Evolutionary conservation across 2,113 vertebrate species (phyloP).

Genomic region (Pteruthius melanotis): DNA sequence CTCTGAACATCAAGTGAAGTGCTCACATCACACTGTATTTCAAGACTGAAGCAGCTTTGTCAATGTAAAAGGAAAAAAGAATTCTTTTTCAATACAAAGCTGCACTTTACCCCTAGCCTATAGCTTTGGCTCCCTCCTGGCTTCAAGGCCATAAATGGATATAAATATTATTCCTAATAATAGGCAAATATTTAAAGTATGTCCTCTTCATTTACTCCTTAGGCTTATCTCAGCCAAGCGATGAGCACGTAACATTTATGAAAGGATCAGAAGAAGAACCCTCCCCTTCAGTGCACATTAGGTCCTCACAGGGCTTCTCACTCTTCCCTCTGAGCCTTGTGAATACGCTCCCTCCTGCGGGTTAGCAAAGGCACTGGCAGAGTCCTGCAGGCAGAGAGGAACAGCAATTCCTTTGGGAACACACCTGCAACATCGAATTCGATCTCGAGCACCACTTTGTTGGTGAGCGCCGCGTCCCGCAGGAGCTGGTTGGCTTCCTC

Average conservation of each 20-base stretch:
- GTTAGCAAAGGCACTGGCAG: background rate
- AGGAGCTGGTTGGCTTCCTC: conserved; percentile 97
- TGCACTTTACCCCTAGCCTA: background rate
- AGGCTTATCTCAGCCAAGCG: background rate
- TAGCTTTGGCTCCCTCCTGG: background rate
- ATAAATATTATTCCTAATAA: background rate
- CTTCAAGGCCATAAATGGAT: background rate
- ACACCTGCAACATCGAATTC: conserved; percentile 95
- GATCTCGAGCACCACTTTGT: conserved; percentile 87
- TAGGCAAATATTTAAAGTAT: background rate
- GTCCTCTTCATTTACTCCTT: background rate
- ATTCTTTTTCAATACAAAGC: background rate
- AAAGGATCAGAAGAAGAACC: background rate
- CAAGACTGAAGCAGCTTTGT: background rate
- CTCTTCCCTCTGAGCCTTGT: background rate
- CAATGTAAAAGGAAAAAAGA: background rate
- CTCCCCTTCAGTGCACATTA: background rate
- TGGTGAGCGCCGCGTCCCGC: conserved; percentile 87
- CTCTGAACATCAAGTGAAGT: background rate
- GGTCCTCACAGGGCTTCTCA: background rate
- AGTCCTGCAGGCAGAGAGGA: background rate
- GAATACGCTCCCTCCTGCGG: fast-evolving
- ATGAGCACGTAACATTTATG: background rate
- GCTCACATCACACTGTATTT: background rate
- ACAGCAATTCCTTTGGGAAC: background rate